phyloP scores from a whole-genome alignment of 2,888 invertebrate species.

The Lutraria lutraria region DNA sequence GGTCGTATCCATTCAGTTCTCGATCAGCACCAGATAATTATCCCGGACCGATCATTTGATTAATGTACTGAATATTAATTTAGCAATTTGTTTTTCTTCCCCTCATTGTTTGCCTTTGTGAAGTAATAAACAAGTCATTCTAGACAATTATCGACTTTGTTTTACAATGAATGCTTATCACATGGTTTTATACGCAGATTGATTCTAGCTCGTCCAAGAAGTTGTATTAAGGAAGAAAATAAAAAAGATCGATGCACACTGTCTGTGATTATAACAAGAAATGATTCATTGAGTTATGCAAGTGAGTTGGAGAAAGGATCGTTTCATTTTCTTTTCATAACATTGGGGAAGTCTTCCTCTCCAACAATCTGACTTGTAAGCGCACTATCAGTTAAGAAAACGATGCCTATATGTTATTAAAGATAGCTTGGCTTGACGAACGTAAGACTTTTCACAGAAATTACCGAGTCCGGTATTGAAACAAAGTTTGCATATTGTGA shows the following conservation, averaged over 20 bases:
- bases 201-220: conserved; percentile 67
- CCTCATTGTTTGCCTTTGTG: conserved; percentile 69
- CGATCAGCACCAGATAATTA: conserved; percentile 63
- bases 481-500: no score
- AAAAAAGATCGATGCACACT: conserved; percentile 38
- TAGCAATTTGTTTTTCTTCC: conserved; percentile 73
- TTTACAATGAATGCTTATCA: conserved; percentile 72
- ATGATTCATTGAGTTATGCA: conserved; percentile 30
- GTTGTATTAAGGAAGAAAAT: conserved; percentile 40
- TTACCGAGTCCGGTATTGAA: no score
- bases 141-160: conserved; percentile 71
- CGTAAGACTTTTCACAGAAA: no score
- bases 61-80: conserved; percentile 75
- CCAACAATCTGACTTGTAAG: no score
- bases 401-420: no score
- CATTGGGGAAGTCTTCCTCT: no score
- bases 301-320: background rate
- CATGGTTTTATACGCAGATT: conserved; percentile 72
- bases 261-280: conserved; percentile 44
- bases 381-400: no score
- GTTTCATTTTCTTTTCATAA: background rate
- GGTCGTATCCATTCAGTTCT: conserved; percentile 57
- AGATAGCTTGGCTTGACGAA: no score
- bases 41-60: conserved; percentile 71
- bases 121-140: conserved; percentile 73